Base-by-base conservation (phyloP, 1,140 invertebrate species). In the Asbolus verrucosus region DNA sequence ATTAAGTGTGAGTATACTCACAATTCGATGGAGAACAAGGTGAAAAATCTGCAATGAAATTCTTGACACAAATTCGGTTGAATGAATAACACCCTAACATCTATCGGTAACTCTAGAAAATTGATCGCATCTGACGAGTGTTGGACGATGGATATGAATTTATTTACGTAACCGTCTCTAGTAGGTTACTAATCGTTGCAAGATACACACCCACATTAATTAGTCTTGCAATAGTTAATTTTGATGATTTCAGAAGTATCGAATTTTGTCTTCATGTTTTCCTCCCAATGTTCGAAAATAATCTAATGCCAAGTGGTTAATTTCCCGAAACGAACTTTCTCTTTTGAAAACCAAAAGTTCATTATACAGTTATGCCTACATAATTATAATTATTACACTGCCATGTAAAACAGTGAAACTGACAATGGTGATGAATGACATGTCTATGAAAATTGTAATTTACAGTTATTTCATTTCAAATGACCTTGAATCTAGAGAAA, bases 401-500 rank as follows among this genome's bases (percentile, higher is more conserved):
- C 9, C 46, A 27, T 54, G 46, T 9, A 43, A 43, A 43, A 18
- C 39, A 43, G 39, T 16, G 39, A 43, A 43, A 54, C 46, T 3
- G 46, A 54, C 46, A 54, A 54, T 54, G 11, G 21, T 54, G 46
- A 54, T 54, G 13, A 54, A 54, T 21, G 46, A 54, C 46, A 54
- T 24, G 21, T 16, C 18, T 46, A 21, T n/a, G 19, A 54, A 27
- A 54, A 31, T 54, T 24, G 13, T 54, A 2, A 11, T 6, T 54
- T 54, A 16, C 21, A 24, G n/a, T n/a, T n/a, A n/a, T n/a, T n/a
- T n/a, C n/a, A n/a, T n/a, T n/a, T 54, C 19, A 54, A 16, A 46
- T 14, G 54, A 69, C 67, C 50, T 69, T 69, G 30, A 30, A 62
- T 15, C n/a, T 4, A 14, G 67, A 69, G 67, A 69, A 69, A 69